Conservation (phyloP, 1,140 invertebrate genomes). For the Aleiodes sp. region DNA sequence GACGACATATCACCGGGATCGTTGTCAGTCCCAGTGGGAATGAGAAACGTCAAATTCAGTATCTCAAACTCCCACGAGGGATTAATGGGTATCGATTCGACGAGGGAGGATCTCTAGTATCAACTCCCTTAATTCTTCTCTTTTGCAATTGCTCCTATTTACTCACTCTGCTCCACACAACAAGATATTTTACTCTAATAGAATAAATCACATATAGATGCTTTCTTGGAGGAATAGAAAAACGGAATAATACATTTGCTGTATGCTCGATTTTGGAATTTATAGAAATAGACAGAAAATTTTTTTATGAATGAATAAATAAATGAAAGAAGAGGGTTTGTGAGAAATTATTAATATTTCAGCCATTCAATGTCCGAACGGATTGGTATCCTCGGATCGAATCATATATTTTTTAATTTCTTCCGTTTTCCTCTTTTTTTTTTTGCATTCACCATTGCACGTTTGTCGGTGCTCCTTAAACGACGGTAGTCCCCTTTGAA, state of each 20-base stretch:
- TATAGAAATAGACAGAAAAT: no score
- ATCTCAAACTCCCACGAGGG: constrained; percentile 35
- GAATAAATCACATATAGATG: no score
- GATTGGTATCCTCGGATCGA: no score
- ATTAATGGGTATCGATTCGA: constrained; percentile 35
- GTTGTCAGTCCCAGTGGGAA: constrained; percentile 34
- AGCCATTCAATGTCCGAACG: no score
- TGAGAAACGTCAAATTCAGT: constrained; percentile 27
- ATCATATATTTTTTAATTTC: neutral
- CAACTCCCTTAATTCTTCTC: neutral
- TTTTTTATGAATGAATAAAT: no score
- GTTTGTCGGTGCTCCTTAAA: constrained; percentile 30
- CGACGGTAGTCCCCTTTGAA: constrained; percentile 27
- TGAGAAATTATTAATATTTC: no score
- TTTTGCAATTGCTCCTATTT: neutral
- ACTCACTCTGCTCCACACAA: neutral
- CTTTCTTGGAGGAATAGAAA: no score
- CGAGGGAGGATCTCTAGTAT: constrained; percentile 8
- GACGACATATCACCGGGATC: constrained; percentile 47
- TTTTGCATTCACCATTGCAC: constrained; percentile 25
- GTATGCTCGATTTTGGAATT: no score
- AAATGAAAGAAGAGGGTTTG: no score
- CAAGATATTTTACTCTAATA: no score
- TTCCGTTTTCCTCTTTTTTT: constrained; percentile 13
- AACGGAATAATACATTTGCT: no score